Evolutionary conservation across 2,888 invertebrate genomes (phyloP).

Genomic region (Zelleria hepariella): DNA sequence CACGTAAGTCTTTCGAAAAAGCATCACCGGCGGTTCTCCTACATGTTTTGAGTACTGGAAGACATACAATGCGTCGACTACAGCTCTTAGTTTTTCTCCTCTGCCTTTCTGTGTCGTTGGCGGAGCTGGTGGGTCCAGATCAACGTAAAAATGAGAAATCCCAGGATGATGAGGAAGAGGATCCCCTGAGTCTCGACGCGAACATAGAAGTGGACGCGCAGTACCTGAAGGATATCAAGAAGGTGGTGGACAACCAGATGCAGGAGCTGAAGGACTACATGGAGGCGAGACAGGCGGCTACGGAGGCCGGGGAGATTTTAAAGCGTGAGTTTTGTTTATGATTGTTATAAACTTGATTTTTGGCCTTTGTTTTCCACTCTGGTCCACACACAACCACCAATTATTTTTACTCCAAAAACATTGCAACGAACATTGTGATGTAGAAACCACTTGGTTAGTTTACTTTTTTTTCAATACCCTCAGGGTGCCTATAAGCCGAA

Average conservation of each 20-base stretch:
- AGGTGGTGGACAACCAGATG: constrained; percentile 38
- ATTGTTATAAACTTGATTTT: too few relatives aligned
- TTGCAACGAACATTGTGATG: too few relatives aligned
- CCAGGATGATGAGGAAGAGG: constrained; percentile 32
- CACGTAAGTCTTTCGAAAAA: constrained; percentile 44
- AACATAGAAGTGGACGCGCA: constrained; percentile 27
- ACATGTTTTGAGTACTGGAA: not conserved
- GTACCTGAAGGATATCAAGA: constrained; percentile 31
- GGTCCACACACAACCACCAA: too few relatives aligned
- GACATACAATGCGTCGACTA: constrained; percentile 35
- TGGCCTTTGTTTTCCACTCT: too few relatives aligned
- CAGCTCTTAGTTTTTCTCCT: constrained; percentile 35
- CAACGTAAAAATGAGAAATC: constrained; percentile 28
- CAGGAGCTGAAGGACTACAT: constrained; percentile 14
- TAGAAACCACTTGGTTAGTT: too few relatives aligned
- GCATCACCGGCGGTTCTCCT: not conserved
- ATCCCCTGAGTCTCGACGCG: constrained; percentile 20
- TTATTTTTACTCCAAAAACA: too few relatives aligned
- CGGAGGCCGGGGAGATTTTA: not conserved
- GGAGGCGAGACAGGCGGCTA: constrained; percentile 6
- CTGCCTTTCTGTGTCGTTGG: constrained; percentile 35
- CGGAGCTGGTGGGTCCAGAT: constrained; percentile 52
- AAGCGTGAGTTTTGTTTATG: too few relatives aligned
- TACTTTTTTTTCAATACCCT: too few relatives aligned
- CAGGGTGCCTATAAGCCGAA: too few relatives aligned